These are phyloP conservation scores for Psittacula cyanocephala DNA, from an alignment of 2,113 vertebrate genomes.

Conservation along the genomic window DNA sequence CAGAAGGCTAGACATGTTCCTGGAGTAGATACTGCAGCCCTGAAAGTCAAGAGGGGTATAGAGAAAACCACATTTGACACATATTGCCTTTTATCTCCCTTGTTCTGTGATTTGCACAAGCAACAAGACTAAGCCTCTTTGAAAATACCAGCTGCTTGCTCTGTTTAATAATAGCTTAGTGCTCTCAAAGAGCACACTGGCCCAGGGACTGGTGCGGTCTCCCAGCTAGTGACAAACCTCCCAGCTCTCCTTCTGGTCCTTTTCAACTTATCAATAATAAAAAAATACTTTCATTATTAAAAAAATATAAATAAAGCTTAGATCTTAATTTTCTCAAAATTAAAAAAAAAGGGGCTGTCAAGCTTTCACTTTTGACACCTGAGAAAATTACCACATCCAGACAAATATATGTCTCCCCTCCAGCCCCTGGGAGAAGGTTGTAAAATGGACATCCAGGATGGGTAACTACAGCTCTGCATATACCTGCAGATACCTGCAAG, in stretches of 20 bases:
- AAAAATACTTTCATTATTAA: not conserved
- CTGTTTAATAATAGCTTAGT: not conserved
- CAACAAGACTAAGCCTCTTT: not conserved
- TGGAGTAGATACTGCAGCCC: not conserved
- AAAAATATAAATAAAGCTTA: not conserved
- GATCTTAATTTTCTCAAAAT: not conserved
- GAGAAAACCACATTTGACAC: not conserved
- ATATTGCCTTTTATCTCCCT: not conserved
- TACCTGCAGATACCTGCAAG: not conserved
- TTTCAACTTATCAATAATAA: not conserved
- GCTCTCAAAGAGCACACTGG: not conserved
- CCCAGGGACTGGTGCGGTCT: not conserved
- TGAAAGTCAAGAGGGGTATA: not conserved
- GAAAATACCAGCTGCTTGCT: not conserved
- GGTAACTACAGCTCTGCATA: not conserved
- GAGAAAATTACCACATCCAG: not conserved
- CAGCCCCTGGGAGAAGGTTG: not conserved
- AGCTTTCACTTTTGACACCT: not conserved
- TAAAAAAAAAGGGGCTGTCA: not conserved
- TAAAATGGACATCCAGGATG: not conserved
- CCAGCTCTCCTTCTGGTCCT: not conserved
- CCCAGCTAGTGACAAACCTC: not conserved
- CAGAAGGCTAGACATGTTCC: not conserved
- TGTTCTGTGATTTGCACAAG: not conserved
- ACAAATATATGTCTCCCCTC: not conserved